Evolutionary conservation across 2,888 invertebrate genomes (phyloP).

Genomic region (Zeuzera pyrina): DNA sequence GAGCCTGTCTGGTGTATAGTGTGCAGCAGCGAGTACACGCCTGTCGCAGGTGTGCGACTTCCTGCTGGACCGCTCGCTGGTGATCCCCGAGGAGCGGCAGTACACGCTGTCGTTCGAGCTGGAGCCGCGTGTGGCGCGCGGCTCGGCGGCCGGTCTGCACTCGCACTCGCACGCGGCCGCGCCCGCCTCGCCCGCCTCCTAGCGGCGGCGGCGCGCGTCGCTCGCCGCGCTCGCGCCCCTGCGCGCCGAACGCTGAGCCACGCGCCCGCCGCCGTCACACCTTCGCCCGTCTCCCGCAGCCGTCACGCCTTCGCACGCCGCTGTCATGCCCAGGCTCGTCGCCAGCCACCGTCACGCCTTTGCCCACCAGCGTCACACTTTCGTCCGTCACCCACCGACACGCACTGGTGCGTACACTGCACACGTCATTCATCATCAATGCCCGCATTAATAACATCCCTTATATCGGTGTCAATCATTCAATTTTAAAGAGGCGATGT

Average conservation of each 20-base stretch:
- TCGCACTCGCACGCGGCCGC: slow-evolving; percentile 28
- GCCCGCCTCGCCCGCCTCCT: slow-evolving; percentile 45
- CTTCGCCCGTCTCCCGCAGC: neutral
- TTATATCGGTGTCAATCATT: no score
- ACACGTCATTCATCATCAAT: no score
- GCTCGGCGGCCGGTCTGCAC: slow-evolving; percentile 33
- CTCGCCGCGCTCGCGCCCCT: slow-evolving; percentile 58
- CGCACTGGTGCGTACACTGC: no score
- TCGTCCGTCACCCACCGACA: no score
- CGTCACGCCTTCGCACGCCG: neutral
- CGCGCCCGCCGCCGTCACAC: slow-evolving; percentile 11
- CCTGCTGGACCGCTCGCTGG: slow-evolving; percentile 82
- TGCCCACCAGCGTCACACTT: no score
- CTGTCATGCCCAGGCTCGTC: no score
- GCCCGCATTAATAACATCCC: no score
- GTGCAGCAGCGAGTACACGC: no score
- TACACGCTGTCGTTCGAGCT: slow-evolving; percentile 87
- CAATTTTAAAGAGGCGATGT: no score
- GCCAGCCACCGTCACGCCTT: no score
- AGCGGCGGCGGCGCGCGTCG: slow-evolving; percentile 65
- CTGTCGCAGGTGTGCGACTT: slow-evolving; percentile 79
- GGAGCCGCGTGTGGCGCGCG: slow-evolving; percentile 80
- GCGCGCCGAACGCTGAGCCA: slow-evolving; percentile 37
- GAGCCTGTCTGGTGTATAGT: no score
- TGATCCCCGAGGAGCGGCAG: slow-evolving; percentile 87